Evolutionary conservation across 2,113 vertebrate genomes (phyloP), one percentile per base, ranked within the genome.

Genomic region (Herpetotheres cachinnans): DNA sequence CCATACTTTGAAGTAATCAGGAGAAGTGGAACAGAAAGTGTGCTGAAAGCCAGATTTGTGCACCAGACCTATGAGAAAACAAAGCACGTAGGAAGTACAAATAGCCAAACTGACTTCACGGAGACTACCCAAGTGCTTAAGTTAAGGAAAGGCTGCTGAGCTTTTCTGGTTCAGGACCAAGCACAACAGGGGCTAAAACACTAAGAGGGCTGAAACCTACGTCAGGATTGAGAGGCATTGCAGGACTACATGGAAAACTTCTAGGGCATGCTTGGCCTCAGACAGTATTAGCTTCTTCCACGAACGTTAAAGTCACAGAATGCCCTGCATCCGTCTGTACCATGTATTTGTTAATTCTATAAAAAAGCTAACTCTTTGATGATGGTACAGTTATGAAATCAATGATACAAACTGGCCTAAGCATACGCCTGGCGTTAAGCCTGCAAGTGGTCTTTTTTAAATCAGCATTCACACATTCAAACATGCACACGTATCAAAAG

Each of bases 121-220:
- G 86, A 80, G 49, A 58, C 34, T 88, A 47, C 32, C 17, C 1
- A 42, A 69, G 4, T 34, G 65, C 90, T 90, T 54, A 26, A 76
- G 69, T n/a, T 55, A 46, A 84, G 80, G 55, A 92, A 63, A 77
- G 44, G 44, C 61, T 84, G 62, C 67, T 77, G 71, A 92, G 32
- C 34, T 95, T 42, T 42, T 70, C 90, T 92, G 69, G 14, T 74
- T 49, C 80, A 76, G 69, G 83, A 89, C 59, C 82, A 90, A 81
- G n/a, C 59, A 95, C 44, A 90, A 65, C 55, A 86, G 47, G 42
- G 34, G 12, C 55, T 90, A n/a, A 93, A 89, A 50, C 26, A 55
- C 25, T 36, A 36, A 89, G 61, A 42, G 5, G 26, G 8, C 38
- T 96, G 52, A 44, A 59, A 52, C 16, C 26, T 49, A 6, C 46